Evolutionary conservation across 2,797 vertebrate genomes (phyloP), one percentile per base, ranked within the genome.

Genomic region (Peromyscus nudipes): DNA sequence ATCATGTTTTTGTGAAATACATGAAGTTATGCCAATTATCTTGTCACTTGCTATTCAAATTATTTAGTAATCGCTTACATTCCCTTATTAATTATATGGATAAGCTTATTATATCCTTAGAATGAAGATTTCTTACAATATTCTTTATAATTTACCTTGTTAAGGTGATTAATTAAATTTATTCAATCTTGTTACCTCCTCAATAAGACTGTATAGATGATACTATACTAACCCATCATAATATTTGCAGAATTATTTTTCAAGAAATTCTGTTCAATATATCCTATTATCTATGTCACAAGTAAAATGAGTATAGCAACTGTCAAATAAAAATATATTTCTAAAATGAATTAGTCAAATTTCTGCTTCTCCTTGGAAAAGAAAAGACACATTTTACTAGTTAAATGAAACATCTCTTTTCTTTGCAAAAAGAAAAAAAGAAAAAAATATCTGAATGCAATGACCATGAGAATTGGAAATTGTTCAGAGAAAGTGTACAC

Each of bases 1-100:
- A 89, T 19, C 40, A 46, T 37, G 92, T 52, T 94, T 90, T 88
- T 80, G 25, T 85, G 69, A 92, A 96, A 89, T 6, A 4, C 89
- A 14, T 91, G 10, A 57, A 92, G 1, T 71, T 81, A 76, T 16
- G 9, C 77, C 23, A 83, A 87, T 34, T 82, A 43, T n/a, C 62
- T n/a, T 82, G 73, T 95, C 55, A 73, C 21, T 92, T 91, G 4
- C 76, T 76, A 60, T 81, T 93, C 21, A 95, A 89, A 67, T 17
- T 86, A 62, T 89, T 88, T 96, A n/a, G 21, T 76, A 80, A 77
- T 83, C 94, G 12, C 73, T 84, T 91, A 19, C 0, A 64, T 85
- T 84, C 43, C 60, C 31, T 89, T 95, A 67, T 89, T 83, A 91
- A 86, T 80, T 10, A 76, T 67, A 55, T 43, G 27, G 34, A 67